Evolutionary conservation across 2,113 vertebrate genomes (phyloP), one percentile per base, ranked within the genome.

Genomic region (Percina caprodes): DNA sequence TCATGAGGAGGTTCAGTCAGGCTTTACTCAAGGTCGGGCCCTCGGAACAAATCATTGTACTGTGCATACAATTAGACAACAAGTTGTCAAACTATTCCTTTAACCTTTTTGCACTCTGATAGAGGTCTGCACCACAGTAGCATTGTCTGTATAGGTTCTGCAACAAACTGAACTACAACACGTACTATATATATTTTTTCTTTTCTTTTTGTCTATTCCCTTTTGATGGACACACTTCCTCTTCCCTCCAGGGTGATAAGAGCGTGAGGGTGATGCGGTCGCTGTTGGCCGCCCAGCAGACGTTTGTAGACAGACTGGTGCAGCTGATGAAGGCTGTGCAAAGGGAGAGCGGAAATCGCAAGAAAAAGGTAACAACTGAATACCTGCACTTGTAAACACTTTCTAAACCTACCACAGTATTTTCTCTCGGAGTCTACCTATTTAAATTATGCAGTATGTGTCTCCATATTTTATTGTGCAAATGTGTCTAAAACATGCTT

Each of bases 301-400:
- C 98, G 0, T 99, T 99, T 86, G 98, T 99, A 15, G 97, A 99
- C 93, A 91, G 97, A 7, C 93, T 99, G 81, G 98, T 99, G 85
- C 97, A 98, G 82, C 95, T 99, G 73, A 99, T 99, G 98, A 99
- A 99, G 74, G 98, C 98, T 0, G 98, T 99, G 68, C 98, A 99
- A 82, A 95, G 98, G 75, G 98, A 99, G 93, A 99, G 98, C 16
- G 98, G 98, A 3, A 99, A 99, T 84, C 97, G 98, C 60, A 99
- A 99, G 90, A 99, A 99, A 87, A 99, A 99, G 97, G 98, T 95
- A 61, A 51, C 1, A 51, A 26, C 23, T 39, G 23, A 49, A 21
- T 0, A 39, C 15, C 14, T 10, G 1, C 39, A 49, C 39, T 3
- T 35, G 23, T 39, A 58, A 46, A 75, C 15, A 24, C 19, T 6